Evolutionary conservation across 2,797 vertebrate genomes (phyloP), one percentile per base, ranked within the genome.

Genomic region (Schizopygopsis malacanthus): DNA sequence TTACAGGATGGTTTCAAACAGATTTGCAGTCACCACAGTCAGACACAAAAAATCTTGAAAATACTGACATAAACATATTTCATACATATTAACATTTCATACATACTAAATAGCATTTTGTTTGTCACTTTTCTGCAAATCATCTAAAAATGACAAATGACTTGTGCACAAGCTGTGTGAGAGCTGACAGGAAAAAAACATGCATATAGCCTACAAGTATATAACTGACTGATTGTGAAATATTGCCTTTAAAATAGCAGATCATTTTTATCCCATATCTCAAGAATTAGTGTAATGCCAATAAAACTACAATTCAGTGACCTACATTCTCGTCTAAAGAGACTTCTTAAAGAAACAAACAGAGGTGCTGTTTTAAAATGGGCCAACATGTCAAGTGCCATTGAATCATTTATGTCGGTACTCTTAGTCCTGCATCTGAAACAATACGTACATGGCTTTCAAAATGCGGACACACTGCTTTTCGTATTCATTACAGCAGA

Each of bases 381-480:
- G 20, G 8, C 79, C 63, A 69, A 41, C 18, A 54, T 9, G 63
- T 47, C 16, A 47, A 75, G 70, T 47, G 39, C 52, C 41, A 43
- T 43, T 82, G 13, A 72, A 82, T 75, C 41, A 83, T 83, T 75
- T 37, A 73, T 50, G 56, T 20, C 33, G 28, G 22, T 63, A 65
- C 43, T 47, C 28, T 39, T 16, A 76, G 72, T 15, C 37, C 59
- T 69, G 16, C 45, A 54, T 65, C 47, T 25, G 56, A 50, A 52
- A 67, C 18, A 54, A 25, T 4, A 56, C 8, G 33, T 45, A 52
- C 7, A 20, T 50, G 7, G 28, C 50, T 75, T 16, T 6, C 67
- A 25, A 12, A 12, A 28, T 9, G 63, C 63, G 15, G 20, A 15
- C 16, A 63, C 6, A 28, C 25, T 54, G 76, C n/a, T 28, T 67